A percentile compares a stretch with the other conserved stretches of the same genome.
These are phyloP conservation scores for Actinia equina DNA, from an alignment of 64 coral and sea anemone genomes.

Conservation along the genomic window DNA sequence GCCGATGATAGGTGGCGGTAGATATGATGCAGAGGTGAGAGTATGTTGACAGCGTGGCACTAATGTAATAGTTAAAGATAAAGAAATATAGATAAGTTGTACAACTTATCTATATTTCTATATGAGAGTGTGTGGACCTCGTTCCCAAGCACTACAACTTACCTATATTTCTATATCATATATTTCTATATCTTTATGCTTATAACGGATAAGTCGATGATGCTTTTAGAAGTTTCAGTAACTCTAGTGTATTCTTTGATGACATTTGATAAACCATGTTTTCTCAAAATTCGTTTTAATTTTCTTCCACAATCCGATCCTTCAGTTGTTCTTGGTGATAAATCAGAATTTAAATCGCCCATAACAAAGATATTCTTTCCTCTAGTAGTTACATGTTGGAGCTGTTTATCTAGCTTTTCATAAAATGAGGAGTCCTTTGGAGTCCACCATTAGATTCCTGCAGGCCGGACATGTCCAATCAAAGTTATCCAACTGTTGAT, in stretches of 20 bases:
- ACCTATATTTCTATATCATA: too few species aligned
- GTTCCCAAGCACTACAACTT: too few species aligned
- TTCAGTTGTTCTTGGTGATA: conserved; percentile 2
- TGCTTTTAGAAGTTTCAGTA: not conserved
- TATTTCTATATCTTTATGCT: too few species aligned
- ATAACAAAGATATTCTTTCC: not conserved
- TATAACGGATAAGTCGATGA: not conserved
- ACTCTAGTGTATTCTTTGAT: conserved; percentile 3
- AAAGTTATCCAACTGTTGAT: not conserved
- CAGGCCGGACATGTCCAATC: not conserved
- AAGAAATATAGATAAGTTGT: too few species aligned
- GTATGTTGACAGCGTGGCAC: too few species aligned
- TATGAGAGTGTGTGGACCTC: too few species aligned
- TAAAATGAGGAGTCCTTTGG: not conserved
- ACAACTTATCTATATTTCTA: too few species aligned
- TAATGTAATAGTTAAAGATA: too few species aligned
- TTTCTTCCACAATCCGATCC: not conserved
- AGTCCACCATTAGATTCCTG: not conserved
- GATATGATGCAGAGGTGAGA: too few species aligned
- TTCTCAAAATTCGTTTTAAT: not conserved
- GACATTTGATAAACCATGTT: conserved; percentile 6
- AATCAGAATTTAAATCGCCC: conserved; percentile 6
- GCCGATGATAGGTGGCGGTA: too few species aligned
- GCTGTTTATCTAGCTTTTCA: not conserved
- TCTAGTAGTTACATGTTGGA: not conserved